Percentiles rank a stretch among this genome's conserved stretches.
phyloP scores from a whole-genome alignment of 2,888 invertebrate species.

The Apamea monoglypha region DNA sequence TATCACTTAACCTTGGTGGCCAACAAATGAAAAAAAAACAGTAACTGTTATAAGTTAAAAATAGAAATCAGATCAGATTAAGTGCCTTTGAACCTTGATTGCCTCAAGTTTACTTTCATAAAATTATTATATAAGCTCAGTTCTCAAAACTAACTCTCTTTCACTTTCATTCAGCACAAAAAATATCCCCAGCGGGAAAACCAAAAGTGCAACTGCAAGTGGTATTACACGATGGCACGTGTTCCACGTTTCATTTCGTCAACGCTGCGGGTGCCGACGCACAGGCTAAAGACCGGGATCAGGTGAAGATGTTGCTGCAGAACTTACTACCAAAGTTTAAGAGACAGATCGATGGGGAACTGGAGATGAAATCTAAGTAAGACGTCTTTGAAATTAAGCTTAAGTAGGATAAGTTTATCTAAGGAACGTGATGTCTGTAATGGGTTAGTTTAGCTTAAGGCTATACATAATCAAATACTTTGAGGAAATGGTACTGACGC shows the following conservation, averaged over 20 bases:
- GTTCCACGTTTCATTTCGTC: conserved; percentile 99
- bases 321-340: conserved; percentile 98
- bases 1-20: background rate
- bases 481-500: background rate
- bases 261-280: conserved; percentile 95
- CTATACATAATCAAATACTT: background rate
- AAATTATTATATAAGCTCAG: background rate
- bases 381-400: conserved; percentile 23
- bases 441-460: background rate
- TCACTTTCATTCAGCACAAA: conserved; percentile 93
- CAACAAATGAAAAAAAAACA: too few relatives aligned
- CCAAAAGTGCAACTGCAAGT: conserved; percentile 99
- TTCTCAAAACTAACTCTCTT: background rate
- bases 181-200: conserved; percentile 99
- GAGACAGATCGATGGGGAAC: conserved; percentile 96
- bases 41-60: too few relatives aligned
- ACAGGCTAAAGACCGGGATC: conserved; percentile 97
- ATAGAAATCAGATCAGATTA: too few relatives aligned
- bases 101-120: background rate
- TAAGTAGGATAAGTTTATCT: background rate
- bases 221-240: conserved; percentile 97
- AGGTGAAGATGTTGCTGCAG: conserved; percentile 97
- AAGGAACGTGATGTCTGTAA: background rate
- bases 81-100: background rate
- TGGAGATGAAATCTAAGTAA: conserved; percentile 96